Conservation (phyloP, 2,888 invertebrate species). For the Rhagonycha fulva region DNA sequence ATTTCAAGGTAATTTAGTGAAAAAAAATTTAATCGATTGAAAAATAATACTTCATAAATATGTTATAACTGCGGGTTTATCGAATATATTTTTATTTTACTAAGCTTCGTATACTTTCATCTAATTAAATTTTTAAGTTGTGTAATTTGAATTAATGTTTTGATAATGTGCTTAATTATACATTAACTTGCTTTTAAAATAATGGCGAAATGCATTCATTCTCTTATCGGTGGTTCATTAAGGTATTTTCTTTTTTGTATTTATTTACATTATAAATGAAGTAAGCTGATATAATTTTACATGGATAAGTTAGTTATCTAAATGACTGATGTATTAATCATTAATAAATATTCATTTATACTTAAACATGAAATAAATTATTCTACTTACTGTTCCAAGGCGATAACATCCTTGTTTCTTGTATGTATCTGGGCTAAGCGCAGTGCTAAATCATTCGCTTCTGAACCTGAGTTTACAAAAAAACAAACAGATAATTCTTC, state of each 20-base stretch:
- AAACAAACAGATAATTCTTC: conserved; percentile 87
- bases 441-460: conserved; percentile 96
- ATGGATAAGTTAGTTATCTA: neutral
- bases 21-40: neutral
- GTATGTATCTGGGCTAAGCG: conserved; percentile 90
- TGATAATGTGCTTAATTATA: neutral
- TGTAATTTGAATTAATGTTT: neutral
- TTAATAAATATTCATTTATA: neutral
- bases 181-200: neutral
- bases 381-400: conserved; percentile 91
- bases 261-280: neutral
- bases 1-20: neutral
- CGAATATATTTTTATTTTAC: neutral
- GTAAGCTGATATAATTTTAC: neutral
- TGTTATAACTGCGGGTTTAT: neutral
- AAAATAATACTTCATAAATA: neutral
- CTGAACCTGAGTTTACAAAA: conserved; percentile 98
- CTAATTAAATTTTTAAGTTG: neutral
- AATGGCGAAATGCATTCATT: neutral
- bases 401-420: conserved; percentile 85
- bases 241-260: neutral
- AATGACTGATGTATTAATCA: neutral
- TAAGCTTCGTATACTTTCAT: neutral
- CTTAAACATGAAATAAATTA: neutral
- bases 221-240: neutral